Base-by-base conservation (phyloP, 2,113 vertebrate species). In the Actenoides hombroni region DNA sequence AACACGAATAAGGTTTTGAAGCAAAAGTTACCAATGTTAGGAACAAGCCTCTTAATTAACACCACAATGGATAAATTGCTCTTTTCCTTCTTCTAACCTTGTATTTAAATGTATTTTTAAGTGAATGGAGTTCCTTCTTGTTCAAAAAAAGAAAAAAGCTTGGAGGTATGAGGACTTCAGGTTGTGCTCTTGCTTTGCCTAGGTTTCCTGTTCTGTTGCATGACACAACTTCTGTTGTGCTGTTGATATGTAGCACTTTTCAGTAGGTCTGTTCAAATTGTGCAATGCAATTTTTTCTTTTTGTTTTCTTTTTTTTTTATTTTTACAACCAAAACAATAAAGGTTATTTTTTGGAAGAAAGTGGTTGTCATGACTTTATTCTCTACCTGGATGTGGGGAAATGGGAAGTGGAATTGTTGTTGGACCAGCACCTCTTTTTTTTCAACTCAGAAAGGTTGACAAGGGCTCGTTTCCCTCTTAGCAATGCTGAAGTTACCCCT, bases 251-350 rank as follows among this genome's bases (percentile, higher is more conserved):
- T 96, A 93, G 94, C 96, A 88, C 53, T 90, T 94, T 92, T 61
- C 96, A 94, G 96, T 98, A 97, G 97, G 88, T 97, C 95, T 97
- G 90, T 95, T 94, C 91, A 97, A 51, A 97, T 97, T 97, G 97
- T 98, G 97, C 97, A 98, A 95, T 97, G 97, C 98, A 95, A 24
- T 49, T 97, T 97, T 42, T 42, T 97, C 97, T 93, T 93, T 97
- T 97, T 97, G 37, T 37, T 48, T 48, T 20, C 24, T 49, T 97
- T 97, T 97, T 97, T 56, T 10, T 56, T 5, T 97, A 97, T 97
- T 97, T 97, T 97, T 98, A 96, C 97, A 97, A 97, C 95, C 73
- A 86, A 97, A 97, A 98, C 97, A 98, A 98, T 98, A 98, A 97
- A 97, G 85, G 91, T 92, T 97, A 97, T 98, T 98, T 98, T 98